phyloP scores from a whole-genome alignment of 2,888 invertebrate genomes.

The Tachina lurida region DNA sequence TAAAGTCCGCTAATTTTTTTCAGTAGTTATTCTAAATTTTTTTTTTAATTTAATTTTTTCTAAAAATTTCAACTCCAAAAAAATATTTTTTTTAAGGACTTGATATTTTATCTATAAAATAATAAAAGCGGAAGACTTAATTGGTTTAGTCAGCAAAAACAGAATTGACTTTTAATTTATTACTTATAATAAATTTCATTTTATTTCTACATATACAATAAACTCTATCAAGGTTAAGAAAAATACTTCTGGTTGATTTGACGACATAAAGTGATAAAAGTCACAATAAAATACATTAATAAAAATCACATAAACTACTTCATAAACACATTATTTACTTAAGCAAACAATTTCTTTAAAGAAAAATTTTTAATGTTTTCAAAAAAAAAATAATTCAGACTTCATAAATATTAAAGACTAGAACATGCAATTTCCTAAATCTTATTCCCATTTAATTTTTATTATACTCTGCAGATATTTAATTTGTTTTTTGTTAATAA shows the following conservation, averaged over 20 bases:
- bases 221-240: conserved; percentile 50
- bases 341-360: background rate
- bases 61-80: too few species aligned
- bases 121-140: background rate
- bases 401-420: conserved; percentile 16
- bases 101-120: background rate
- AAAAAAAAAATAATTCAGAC: background rate
- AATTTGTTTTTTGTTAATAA: conserved; percentile 17
- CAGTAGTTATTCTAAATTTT: too few species aligned
- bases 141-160: background rate
- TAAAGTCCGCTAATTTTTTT: too few species aligned
- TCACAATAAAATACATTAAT: background rate
- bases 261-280: background rate
- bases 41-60: too few species aligned
- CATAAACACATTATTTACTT: background rate
- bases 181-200: background rate
- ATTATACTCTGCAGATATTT: background rate
- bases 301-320: background rate
- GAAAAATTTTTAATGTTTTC: background rate
- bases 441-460: too few species aligned
- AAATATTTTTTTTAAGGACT: background rate
- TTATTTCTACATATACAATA: conserved; percentile 29
- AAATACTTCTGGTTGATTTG: background rate
- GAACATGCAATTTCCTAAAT: background rate
- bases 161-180: background rate